These are phyloP conservation scores for Ictalurus punctatus DNA, from an alignment of 2,113 vertebrate genomes.

Conservation along the genomic window DNA sequence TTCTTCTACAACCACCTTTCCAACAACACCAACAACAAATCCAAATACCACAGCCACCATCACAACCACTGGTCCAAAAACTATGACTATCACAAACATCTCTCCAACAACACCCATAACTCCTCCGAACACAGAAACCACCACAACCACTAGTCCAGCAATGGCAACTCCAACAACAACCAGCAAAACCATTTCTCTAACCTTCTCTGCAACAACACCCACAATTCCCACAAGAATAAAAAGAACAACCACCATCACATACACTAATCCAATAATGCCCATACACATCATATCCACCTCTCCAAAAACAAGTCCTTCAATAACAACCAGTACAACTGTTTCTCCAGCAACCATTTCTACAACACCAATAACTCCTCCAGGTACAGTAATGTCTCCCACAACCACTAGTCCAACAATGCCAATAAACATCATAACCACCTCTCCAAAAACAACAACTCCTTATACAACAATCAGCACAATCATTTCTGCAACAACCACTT, in stretches of 20 bases:
- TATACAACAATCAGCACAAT: neutral
- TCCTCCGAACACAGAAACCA: neutral
- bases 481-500: too few species aligned
- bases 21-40: neutral
- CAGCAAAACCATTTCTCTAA: neutral
- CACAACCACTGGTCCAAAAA: neutral
- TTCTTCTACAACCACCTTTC: neutral
- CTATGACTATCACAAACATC: too few species aligned
- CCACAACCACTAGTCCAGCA: neutral
- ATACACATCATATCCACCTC: too few species aligned
- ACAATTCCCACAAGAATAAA: too few species aligned
- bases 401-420: neutral
- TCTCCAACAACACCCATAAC: neutral
- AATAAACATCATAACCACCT: neutral
- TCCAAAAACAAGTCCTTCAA: too few species aligned
- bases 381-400: neutral
- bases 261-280: too few species aligned
- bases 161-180: neutral
- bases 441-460: neutral
- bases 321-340: too few species aligned
- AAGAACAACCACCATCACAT: too few species aligned
- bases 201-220: neutral
- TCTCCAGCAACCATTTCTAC: too few species aligned
- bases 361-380: too few species aligned
- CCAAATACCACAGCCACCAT: neutral